Conservation (phyloP, 1,140 invertebrate genomes). For the Heliconius nattereri region DNA sequence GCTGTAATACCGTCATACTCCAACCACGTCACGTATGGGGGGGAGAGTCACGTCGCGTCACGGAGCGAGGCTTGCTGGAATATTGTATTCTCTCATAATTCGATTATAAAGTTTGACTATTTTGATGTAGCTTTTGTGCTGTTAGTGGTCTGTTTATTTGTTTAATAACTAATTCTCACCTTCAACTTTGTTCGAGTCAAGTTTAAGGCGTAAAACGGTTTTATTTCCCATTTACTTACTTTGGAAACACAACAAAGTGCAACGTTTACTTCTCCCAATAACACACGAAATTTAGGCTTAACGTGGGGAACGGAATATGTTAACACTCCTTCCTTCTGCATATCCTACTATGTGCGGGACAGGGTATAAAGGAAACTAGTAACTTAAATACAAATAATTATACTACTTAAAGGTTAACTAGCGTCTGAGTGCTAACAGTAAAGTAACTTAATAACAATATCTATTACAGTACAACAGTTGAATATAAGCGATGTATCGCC, state of each 20-base stretch:
- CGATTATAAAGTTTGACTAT: constrained; percentile 3
- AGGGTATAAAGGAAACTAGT: no score
- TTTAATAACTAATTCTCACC: background rate
- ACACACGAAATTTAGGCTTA: no score
- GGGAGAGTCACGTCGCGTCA: constrained; percentile 5
- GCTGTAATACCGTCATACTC: background rate
- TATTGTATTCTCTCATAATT: constrained; percentile 4
- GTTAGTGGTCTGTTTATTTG: background rate
- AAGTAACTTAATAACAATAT: background rate
- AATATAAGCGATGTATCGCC: background rate
- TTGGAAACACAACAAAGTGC: no score
- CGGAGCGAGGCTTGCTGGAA: background rate
- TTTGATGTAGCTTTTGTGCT: background rate
- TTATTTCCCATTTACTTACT: no score
- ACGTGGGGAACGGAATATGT: no score
- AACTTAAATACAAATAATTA: no score
- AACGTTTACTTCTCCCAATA: no score
- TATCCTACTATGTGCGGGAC: no score
- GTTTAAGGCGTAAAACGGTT: no score
- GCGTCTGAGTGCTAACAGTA: background rate
- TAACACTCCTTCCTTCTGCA: no score
- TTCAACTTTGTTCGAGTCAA: no score
- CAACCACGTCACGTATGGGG: background rate
- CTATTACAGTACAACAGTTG: background rate
- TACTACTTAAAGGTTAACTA: no score